Evolutionary conservation across 2,797 vertebrate genomes (phyloP).

Genomic region (Fistularia tabacaria): DNA sequence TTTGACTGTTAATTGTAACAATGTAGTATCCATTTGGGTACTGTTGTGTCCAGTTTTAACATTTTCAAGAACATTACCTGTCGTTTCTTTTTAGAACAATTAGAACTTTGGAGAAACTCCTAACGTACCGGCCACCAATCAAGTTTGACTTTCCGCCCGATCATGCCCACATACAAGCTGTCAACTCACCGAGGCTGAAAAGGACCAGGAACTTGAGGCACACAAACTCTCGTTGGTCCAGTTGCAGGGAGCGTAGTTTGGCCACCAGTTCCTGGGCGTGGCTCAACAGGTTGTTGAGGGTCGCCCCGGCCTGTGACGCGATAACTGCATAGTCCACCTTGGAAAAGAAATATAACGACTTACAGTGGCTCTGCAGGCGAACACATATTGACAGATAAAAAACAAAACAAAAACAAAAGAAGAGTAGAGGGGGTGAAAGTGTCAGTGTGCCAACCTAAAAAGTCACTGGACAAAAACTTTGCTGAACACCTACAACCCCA

Average conservation of each 20-base stretch:
- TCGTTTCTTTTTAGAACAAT: too few relatives aligned
- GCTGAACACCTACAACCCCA: slow-evolving; percentile 1
- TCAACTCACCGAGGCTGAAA: slow-evolving; percentile 92
- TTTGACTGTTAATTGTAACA: too few relatives aligned
- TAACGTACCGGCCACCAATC: too few relatives aligned
- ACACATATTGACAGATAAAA: too few relatives aligned
- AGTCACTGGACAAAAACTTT: slow-evolving; percentile 6
- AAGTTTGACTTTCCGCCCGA: too few relatives aligned
- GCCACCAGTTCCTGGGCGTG: slow-evolving; percentile 93
- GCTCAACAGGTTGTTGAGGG: slow-evolving; percentile 93
- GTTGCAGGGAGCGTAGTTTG: slow-evolving; percentile 91
- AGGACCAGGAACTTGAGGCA: slow-evolving; percentile 99
- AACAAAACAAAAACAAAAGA: too few relatives aligned
- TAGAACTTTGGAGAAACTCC: too few relatives aligned
- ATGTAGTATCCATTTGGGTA: too few relatives aligned
- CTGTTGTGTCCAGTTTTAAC: too few relatives aligned
- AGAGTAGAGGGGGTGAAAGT: too few relatives aligned
- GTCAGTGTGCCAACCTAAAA: not conserved
- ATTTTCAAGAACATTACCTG: too few relatives aligned
- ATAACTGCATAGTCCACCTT: slow-evolving; percentile 94
- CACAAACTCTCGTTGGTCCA: slow-evolving; percentile 97
- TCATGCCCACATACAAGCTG: not conserved
- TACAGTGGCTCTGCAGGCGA: not conserved
- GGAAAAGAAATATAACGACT: slow-evolving; percentile 39
- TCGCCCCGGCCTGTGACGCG: slow-evolving; percentile 90